These are phyloP conservation scores for Sericinus montela DNA, from an alignment of 2,888 invertebrate genomes.

Conservation along the genomic window DNA sequence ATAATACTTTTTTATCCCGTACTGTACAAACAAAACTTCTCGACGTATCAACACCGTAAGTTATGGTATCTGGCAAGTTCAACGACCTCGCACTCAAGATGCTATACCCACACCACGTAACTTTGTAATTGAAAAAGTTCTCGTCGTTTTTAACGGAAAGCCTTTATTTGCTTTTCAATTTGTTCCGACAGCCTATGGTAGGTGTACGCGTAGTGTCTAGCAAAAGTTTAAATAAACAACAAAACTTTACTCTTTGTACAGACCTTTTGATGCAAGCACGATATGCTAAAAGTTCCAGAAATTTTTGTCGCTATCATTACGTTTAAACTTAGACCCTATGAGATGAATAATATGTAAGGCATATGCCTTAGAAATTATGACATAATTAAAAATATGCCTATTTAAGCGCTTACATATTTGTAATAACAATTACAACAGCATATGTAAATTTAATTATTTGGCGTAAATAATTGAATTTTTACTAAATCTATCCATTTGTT, in stretches of 20 bases:
- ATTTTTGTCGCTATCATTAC: background rate
- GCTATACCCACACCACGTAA: constrained; percentile 58
- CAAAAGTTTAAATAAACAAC: constrained; percentile 40
- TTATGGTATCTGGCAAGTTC: constrained; percentile 28
- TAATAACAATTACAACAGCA: no score
- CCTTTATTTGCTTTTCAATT: constrained; percentile 54
- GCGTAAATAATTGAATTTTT: no score
- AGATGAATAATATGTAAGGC: no score
- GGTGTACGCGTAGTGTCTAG: constrained; percentile 34
- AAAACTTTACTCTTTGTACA: constrained; percentile 28
- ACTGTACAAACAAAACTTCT: constrained; percentile 12
- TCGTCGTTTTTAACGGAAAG: constrained; percentile 50
- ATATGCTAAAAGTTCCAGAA: constrained; percentile 7
- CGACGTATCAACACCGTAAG: constrained; percentile 11
- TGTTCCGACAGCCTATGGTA: constrained; percentile 42
- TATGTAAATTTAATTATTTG: no score
- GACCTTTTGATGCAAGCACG: constrained; percentile 7
- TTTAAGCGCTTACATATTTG: no score
- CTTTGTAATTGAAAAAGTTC: constrained; percentile 77
- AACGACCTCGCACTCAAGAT: constrained; percentile 38
- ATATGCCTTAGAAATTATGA: no score
- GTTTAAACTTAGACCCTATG: background rate
- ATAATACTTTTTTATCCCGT: constrained; percentile 1
- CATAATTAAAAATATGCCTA: no score
- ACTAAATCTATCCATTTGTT: no score